Base-by-base conservation (phyloP, 1,140 invertebrate genomes). In the Plodia interpunctella region DNA sequence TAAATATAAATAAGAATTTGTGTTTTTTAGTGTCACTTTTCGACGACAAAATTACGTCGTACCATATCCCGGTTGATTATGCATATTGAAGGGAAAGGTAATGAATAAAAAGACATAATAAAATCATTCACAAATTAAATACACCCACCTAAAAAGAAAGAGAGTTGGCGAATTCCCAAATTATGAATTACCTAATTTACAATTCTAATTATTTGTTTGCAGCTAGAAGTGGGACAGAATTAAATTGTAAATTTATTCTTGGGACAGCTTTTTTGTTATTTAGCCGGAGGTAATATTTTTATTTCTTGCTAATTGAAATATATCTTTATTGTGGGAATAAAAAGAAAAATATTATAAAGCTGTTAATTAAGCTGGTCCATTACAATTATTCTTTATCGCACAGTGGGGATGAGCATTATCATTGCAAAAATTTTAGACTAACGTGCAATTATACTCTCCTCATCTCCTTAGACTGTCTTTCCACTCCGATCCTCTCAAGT, bases 151-250 rank as follows among this genome's bases (percentile, higher is more conserved):
- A 62, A 53, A 60, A 63, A 70, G 63, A 66, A 62, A 62, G 58
- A 63, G 55, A 60, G 61, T 54, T 61, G 52, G 51, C 52, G 60
- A 66, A 65, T 70, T 70, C 70, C 61, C 66, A 73, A 76, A 76
- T 82, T 76, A 77, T 76, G 63, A 82, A 76, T 79, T 70, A 71
- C 56, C 72, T 73, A 71, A 80, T 84, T 80, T 82, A 81, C 76
- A 81, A 83, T 80, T 78, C 78, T 77, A 83, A 87, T 79, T 72
- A 74, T 76, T 81, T 84, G 78, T 78, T 75, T 76, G 74, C 70
- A 71, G 71, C 59, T 59, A 32, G 20, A 62, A 77, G 72, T 71
- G 64, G 64, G 67, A 60, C 62, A 67, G 68, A 70, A 78, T 81
- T 74, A 78, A 80, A 74, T 75, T 73, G 74, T 75, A 74, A 83